Percentiles rank a stretch among this genome's conserved stretches.
These are phyloP conservation scores for Phoenicopterus ruber DNA, from an alignment of 2,113 vertebrate genomes.

Conservation along the genomic window DNA sequence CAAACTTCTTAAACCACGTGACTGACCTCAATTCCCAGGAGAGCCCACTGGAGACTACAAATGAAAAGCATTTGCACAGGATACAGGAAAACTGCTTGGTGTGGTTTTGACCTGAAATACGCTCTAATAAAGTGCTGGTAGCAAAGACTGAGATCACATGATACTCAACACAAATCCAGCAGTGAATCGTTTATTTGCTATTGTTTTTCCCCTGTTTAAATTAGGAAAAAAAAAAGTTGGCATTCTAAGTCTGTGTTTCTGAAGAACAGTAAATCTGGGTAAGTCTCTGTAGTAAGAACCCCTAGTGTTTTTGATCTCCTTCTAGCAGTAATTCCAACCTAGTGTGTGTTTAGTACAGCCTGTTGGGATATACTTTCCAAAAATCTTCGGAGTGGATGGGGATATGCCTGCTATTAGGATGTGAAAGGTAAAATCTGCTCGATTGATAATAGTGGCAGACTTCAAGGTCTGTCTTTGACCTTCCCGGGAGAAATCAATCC, in stretches of 20 bases:
- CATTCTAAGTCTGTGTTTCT: neutral
- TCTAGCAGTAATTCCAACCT: neutral
- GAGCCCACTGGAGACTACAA: neutral
- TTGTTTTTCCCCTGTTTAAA: neutral
- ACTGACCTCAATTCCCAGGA: neutral
- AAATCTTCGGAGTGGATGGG: neutral
- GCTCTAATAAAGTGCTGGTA: neutral
- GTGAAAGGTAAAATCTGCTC: neutral
- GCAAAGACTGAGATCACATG: neutral
- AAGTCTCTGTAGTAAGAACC: neutral
- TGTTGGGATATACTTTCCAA: neutral
- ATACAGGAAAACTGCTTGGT: neutral
- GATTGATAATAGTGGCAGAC: neutral
- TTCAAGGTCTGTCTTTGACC: neutral
- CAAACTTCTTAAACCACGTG: neutral
- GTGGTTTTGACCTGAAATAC: neutral
- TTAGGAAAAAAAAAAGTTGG: too few relatives aligned
- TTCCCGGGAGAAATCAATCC: neutral
- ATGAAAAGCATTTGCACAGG: slow-evolving; percentile 4
- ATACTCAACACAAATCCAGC: neutral
- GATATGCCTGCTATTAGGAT: neutral
- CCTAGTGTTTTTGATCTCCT: neutral
- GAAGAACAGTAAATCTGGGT: neutral
- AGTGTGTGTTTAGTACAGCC: neutral
- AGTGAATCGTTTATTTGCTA: neutral